Percentiles rank a stretch among this genome's conserved stretches.
Conservation (phyloP, 2,888 invertebrate genomes). For the Alviniconcha strummeri region DNA sequence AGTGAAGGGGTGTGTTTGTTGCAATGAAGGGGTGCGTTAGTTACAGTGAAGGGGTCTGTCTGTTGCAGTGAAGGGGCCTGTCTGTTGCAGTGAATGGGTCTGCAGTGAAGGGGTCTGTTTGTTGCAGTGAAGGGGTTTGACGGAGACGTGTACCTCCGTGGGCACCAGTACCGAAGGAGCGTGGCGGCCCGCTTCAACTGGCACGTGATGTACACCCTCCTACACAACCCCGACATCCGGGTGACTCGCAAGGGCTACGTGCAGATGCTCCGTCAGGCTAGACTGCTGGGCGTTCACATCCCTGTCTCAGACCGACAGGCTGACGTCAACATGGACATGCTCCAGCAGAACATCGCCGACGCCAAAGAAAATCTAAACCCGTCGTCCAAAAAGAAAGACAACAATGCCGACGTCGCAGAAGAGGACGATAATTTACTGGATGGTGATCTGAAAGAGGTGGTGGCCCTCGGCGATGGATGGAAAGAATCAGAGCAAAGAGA, state of each 20-base stretch:
- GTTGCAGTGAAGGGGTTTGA: no score
- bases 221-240: constrained; percentile 49
- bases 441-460: constrained; percentile 2
- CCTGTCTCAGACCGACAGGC: constrained; percentile 42
- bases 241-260: constrained; percentile 44
- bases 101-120: no score
- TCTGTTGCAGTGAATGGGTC: no score
- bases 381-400: neutral
- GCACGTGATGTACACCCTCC: constrained; percentile 51
- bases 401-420: neutral
- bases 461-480: neutral
- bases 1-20: no score
- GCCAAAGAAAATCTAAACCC: constrained; percentile 18
- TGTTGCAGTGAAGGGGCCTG: no score
- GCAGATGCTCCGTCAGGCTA: constrained; percentile 37
- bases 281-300: constrained; percentile 30
- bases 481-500: no score
- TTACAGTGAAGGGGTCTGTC: no score
- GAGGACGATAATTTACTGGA: no score
- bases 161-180: neutral
- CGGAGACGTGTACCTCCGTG: neutral
- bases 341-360: constrained; percentile 31
- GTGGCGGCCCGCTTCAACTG: constrained; percentile 46
- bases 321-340: constrained; percentile 39
- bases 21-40: no score